Evolutionary conservation across 2,797 vertebrate species (phyloP).

Genomic region (Sus cebifrons): DNA sequence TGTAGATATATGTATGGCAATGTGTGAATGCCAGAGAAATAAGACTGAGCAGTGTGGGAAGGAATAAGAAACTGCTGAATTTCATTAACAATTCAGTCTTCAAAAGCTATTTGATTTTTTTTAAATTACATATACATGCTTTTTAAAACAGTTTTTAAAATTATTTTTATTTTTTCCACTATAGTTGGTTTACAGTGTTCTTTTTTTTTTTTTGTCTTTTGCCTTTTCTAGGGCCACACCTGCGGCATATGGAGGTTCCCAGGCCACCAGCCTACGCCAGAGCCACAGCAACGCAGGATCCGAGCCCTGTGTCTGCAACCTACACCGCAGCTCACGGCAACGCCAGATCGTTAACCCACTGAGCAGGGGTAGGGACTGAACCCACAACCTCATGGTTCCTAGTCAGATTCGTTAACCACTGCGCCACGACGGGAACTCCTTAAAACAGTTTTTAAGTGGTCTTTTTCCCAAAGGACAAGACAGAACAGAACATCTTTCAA

Average conservation of each 20-base stretch:
- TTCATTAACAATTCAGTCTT: not conserved
- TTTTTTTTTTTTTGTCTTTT: too few species aligned
- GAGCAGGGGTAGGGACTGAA: too few species aligned
- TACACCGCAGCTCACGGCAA: too few species aligned
- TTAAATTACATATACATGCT: slow-evolving; percentile 3
- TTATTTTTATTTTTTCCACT: too few species aligned
- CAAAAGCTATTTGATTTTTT: slow-evolving; percentile 58
- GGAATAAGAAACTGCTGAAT: not conserved
- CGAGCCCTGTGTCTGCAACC: too few species aligned
- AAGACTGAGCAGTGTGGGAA: not conserved
- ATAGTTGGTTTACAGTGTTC: too few species aligned
- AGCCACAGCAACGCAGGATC: too few species aligned
- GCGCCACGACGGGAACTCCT: not conserved
- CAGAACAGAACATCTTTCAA: slow-evolving; percentile 21
- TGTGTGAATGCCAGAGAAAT: not conserved
- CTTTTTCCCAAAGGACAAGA: slow-evolving; percentile 53
- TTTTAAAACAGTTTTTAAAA: slow-evolving; percentile 38
- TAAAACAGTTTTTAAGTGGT: slow-evolving; percentile 49
- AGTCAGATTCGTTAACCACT: not conserved
- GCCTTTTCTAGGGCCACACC: too few species aligned
- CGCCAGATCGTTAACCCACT: too few species aligned
- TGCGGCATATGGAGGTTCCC: too few species aligned
- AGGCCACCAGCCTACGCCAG: too few species aligned
- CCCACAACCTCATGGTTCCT: too few species aligned
- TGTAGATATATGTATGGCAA: not conserved